Conservation (phyloP, 2,888 invertebrate genomes). For the Dasysyrphus albostriatus region DNA sequence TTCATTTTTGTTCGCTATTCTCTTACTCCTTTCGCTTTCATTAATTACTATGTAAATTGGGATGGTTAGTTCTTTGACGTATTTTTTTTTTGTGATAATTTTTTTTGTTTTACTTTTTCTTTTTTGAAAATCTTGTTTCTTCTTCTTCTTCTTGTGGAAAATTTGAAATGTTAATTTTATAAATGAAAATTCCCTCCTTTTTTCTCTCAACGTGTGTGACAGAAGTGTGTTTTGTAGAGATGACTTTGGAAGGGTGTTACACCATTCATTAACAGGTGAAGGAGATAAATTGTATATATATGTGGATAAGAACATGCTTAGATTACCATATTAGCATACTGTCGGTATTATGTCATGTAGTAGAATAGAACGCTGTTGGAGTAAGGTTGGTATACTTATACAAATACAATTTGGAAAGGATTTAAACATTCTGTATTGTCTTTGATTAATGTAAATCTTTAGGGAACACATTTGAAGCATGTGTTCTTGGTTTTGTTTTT, state of each 20-base stretch:
- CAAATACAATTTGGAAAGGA: not conserved
- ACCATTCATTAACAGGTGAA: slow-evolving; percentile 37
- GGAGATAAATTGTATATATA: slow-evolving; percentile 25
- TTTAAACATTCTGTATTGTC: not conserved
- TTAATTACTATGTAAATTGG: slow-evolving; percentile 73
- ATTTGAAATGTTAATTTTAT: slow-evolving; percentile 66
- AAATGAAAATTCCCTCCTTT: slow-evolving; percentile 41
- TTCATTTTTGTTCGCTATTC: slow-evolving; percentile 33
- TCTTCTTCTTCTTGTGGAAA: slow-evolving; percentile 35
- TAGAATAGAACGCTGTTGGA: not conserved
- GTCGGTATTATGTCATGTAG: not conserved
- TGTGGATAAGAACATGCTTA: slow-evolving; percentile 32
- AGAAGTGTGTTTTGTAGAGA: not conserved
- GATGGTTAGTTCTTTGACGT: slow-evolving; percentile 43
- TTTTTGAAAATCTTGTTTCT: slow-evolving; percentile 29
- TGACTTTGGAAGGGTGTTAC: not conserved
- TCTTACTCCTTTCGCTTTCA: slow-evolving; percentile 18
- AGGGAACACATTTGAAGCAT: no score
- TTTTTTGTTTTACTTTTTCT: not conserved
- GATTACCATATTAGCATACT: slow-evolving; percentile 56
- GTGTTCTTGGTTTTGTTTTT: no score
- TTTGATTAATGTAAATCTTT: not conserved
- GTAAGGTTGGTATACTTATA: not conserved
- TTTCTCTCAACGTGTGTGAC: slow-evolving; percentile 14
- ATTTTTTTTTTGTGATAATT: not conserved